Conservation (phyloP, 2,888 invertebrate species). For the Chrysodeixis includens region DNA sequence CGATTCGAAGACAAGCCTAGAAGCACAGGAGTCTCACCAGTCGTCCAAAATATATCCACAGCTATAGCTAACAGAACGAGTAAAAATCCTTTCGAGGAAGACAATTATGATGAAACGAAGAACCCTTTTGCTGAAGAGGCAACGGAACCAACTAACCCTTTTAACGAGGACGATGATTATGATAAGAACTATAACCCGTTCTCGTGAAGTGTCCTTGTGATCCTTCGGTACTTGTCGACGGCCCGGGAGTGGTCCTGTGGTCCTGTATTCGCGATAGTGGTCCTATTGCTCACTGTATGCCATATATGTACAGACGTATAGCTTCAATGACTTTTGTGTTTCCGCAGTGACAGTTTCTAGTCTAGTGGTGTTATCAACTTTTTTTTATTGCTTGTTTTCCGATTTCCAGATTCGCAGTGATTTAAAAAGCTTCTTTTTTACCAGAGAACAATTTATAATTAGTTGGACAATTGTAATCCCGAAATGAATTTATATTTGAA, state of each 20-base stretch:
- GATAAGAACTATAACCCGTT: conserved; percentile 94
- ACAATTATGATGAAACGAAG: conserved; percentile 89
- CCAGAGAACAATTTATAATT: neutral
- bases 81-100: conserved; percentile 83
- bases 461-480: neutral
- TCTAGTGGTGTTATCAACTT: neutral
- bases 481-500: no score
- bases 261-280: neutral
- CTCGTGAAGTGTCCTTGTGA: conserved; percentile 71
- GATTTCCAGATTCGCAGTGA: no score
- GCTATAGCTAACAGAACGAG: conserved; percentile 42
- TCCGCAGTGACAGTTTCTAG: neutral
- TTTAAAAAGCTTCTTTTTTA: neutral
- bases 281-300: neutral
- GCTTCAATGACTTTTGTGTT: neutral
- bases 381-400: neutral
- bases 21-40: conserved; percentile 63
- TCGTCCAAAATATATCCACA: conserved; percentile 65
- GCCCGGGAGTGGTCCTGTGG: neutral
- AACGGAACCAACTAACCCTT: conserved; percentile 87
- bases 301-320: neutral
- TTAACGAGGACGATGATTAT: conserved; percentile 90
- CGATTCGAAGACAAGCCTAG: conserved; percentile 52
- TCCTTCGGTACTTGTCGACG: conserved; percentile 9
- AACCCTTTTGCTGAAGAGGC: conserved; percentile 91